Evolutionary conservation across 2,113 vertebrate genomes (phyloP).

Genomic region (Equus przewalskii): DNA sequence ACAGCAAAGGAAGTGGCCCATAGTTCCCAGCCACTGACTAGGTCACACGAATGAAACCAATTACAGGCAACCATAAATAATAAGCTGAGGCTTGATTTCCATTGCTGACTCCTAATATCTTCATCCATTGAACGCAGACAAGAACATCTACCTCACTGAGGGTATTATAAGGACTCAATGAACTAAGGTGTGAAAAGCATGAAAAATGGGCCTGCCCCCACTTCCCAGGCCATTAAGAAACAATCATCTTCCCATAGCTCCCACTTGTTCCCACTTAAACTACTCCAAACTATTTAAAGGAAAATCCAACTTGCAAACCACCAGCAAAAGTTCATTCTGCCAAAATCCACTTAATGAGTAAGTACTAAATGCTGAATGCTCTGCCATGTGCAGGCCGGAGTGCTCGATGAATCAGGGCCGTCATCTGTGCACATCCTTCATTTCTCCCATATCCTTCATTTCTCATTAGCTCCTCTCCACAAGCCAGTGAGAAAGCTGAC

Average conservation of each 20-base stretch:
- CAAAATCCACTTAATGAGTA: neutral
- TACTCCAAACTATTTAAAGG: neutral
- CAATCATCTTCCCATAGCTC: neutral
- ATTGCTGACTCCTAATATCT: neutral
- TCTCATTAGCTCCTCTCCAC: neutral
- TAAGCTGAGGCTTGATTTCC: neutral
- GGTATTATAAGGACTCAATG: neutral
- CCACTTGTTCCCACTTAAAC: neutral
- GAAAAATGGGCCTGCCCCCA: neutral
- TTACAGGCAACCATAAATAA: neutral
- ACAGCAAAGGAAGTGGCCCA: neutral
- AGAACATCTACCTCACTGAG: neutral
- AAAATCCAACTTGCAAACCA: neutral
- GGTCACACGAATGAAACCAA: neutral
- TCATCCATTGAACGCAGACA: neutral
- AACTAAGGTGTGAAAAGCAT: neutral
- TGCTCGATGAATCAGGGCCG: fast-evolving
- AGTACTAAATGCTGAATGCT: neutral
- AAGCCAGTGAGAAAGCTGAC: neutral
- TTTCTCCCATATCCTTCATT: neutral
- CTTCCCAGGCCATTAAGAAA: neutral
- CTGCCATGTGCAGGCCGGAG: neutral
- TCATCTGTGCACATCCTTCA: neutral
- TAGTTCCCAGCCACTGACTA: fast-evolving
- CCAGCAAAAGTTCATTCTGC: neutral